These are phyloP conservation scores for Drosophila greeni DNA, from an alignment of 2,888 invertebrate species.

Conservation along the genomic window DNA sequence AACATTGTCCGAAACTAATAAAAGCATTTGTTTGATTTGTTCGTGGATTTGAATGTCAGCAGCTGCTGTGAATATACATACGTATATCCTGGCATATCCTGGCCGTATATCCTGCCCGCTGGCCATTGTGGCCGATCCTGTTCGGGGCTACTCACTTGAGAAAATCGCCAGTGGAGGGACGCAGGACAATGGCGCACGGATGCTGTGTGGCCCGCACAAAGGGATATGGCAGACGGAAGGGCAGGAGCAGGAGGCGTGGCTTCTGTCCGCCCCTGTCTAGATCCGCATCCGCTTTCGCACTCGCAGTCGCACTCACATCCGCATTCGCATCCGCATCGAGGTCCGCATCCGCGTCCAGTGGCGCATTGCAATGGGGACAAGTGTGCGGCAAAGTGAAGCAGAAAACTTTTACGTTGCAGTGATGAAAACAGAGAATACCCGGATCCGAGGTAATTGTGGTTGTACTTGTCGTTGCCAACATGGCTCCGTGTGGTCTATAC, in stretches of 20 bases:
- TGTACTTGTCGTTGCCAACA: conserved; percentile 66
- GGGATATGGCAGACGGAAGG: conserved; percentile 92
- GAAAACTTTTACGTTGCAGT: conserved; percentile 90
- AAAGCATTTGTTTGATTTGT: conserved; percentile 26
- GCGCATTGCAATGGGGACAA: conserved; percentile 88
- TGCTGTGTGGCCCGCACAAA: conserved; percentile 89
- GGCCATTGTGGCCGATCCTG: conserved; percentile 5
- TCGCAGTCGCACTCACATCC: conserved; percentile 12
- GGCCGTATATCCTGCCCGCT: background rate
- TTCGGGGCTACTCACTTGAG: conserved; percentile 84
- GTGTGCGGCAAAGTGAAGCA: conserved; percentile 87
- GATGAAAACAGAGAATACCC: conserved; percentile 93
- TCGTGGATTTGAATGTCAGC: conserved; percentile 18
- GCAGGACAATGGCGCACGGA: conserved; percentile 90
- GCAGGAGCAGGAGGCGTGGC: conserved; percentile 85
- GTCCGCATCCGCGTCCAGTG: conserved; percentile 79
- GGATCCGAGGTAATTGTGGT: conserved; percentile 82
- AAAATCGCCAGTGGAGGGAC: conserved; percentile 92
- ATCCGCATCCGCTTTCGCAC: conserved; percentile 17
- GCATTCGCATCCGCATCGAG: conserved; percentile 27
- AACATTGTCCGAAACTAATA: conserved; percentile 11
- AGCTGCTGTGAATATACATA: conserved; percentile 12
- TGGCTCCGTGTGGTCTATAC: conserved; percentile 36
- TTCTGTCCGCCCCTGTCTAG: conserved; percentile 29
- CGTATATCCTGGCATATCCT: background rate